Base-by-base conservation (phyloP, 2,113 vertebrate species). In the Pterocles burchelli region DNA sequence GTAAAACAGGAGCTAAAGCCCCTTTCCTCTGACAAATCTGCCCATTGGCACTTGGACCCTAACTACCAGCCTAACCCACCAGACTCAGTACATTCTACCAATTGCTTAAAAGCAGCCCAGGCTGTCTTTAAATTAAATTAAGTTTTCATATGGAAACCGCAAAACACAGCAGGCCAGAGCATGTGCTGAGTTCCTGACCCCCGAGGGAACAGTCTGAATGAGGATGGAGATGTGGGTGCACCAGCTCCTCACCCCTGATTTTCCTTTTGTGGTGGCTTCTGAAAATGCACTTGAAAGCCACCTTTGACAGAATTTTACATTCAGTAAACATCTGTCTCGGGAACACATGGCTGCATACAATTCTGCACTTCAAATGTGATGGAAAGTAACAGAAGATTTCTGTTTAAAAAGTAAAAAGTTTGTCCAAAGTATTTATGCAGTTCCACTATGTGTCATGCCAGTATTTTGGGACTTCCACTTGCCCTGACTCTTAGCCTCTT, bases 311-410 rank as follows among this genome's bases (percentile, higher is more conserved):
- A 93, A 85, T 54, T 85, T 89, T 81, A 63, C 28, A 46, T 43
- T 84, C 18, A 48, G 21, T 24, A 41, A 73, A 62, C 33, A 70
- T 51, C 11, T 41, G 26, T 19, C 19, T 59, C 0, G 0, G 51
- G 36, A 84, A 68, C 57, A 68, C 36, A 17, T 18, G 24, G 54
- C 43, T 92, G 63, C 33, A 41, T 38, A 34, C 6, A n/a, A 3
- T 55, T 65, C 70, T 52, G 57, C 31, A 51, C 33, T 67, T 66
- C 41, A 88, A 90, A 68, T 25, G 7, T 6, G 17, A 54, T 38
- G 25, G 54, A 62, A 78, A 79, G 14, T 55, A 83, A 51, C 11
- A n/a, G 46, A 57, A 71, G 16, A 34, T 55, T 90, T 70, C 41
- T 54, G 62, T 66, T 76, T 46, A 25, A 68, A 76, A 62, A n/a